phyloP scores from a whole-genome alignment of 2,888 invertebrate genomes.

The Polymixis lichenea region DNA sequence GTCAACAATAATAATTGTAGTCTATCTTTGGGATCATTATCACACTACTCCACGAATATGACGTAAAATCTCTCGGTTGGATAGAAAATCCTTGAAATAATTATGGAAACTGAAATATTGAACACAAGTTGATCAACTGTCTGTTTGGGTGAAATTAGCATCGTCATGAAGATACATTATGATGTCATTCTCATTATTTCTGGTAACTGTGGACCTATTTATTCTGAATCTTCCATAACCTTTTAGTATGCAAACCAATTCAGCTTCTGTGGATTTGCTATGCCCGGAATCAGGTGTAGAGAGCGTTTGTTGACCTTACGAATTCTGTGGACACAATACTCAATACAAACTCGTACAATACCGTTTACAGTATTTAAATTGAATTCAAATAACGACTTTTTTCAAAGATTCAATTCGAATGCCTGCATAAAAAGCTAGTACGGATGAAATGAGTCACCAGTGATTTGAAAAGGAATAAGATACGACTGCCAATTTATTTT shows the following conservation, averaged over 20 bases:
- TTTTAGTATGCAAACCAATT: slow-evolving; percentile 18
- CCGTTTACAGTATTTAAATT: slow-evolving; percentile 68
- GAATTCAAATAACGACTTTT: slow-evolving; percentile 70
- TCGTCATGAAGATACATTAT: background rate
- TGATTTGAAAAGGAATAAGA: slow-evolving; percentile 84
- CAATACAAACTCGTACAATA: slow-evolving; percentile 57
- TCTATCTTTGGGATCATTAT: background rate
- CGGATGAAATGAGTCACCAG: slow-evolving; percentile 84
- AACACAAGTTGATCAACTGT: background rate
- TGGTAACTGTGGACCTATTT: background rate
- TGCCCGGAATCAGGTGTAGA: slow-evolving; percentile 2
- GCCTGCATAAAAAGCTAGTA: slow-evolving; percentile 79
- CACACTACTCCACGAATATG: background rate
- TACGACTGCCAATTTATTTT: slow-evolving; percentile 68
- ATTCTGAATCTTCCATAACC: background rate
- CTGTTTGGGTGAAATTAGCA: background rate
- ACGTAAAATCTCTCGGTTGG: no score
- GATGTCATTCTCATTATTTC: background rate
- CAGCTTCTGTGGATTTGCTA: slow-evolving; percentile 13
- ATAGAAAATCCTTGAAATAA: background rate
- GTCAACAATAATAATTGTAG: background rate
- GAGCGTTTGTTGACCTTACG: slow-evolving; percentile 31
- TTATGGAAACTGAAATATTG: background rate
- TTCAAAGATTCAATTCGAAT: slow-evolving; percentile 68
- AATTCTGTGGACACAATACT: slow-evolving; percentile 24